phyloP scores from a whole-genome alignment of 2,797 vertebrate genomes.

The Staurois parvus region DNA sequence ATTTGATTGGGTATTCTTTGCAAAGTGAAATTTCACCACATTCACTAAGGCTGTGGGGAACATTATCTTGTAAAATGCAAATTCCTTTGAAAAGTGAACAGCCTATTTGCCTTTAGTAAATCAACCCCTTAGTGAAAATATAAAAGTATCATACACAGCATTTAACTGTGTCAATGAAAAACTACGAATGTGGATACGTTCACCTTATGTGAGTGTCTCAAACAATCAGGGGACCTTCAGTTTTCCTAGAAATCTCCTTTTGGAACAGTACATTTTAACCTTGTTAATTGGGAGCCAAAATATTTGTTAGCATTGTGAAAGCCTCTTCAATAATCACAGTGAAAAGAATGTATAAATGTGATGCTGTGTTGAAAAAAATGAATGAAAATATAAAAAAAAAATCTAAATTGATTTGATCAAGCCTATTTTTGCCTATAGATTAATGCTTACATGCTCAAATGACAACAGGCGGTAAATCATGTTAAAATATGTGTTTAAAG shows the following conservation, averaged over 20 bases:
- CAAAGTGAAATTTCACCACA: too few relatives aligned
- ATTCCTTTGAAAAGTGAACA: too few relatives aligned
- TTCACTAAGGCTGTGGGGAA: too few relatives aligned
- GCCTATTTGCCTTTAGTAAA: too few relatives aligned
- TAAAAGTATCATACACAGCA: too few relatives aligned
- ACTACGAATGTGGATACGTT: too few relatives aligned
- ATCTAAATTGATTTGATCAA: conserved; percentile 3
- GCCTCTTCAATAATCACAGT: not conserved
- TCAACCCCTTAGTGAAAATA: too few relatives aligned
- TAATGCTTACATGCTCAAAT: conserved; percentile 47
- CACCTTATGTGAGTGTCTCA: not conserved
- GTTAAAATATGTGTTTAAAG: conserved; percentile 47
- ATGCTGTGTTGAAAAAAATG: not conserved
- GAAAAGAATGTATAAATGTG: not conserved
- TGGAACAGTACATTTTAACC: not conserved
- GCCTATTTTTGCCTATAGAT: conserved; percentile 35
- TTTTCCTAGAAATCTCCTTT: not conserved
- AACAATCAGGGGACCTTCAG: not conserved
- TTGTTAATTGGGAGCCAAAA: not conserved
- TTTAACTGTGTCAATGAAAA: too few relatives aligned
- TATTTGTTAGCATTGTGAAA: not conserved
- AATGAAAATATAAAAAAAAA: not conserved
- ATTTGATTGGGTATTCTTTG: too few relatives aligned
- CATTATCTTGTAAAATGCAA: too few relatives aligned
- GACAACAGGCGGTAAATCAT: conserved; percentile 53